phyloP scores from a whole-genome alignment of 2,797 vertebrate species.

The Cyprinella venusta region DNA sequence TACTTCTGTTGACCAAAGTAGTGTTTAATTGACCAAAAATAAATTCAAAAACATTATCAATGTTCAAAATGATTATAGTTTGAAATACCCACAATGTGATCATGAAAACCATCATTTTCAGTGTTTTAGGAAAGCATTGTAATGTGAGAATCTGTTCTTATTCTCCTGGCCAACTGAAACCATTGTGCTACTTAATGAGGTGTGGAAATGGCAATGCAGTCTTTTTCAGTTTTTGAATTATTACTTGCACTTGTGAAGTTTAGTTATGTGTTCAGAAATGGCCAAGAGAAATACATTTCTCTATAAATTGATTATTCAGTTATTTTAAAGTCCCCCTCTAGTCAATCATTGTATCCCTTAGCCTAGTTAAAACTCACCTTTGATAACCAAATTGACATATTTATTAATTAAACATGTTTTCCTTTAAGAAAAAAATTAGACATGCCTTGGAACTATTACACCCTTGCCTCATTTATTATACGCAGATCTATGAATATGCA shows the following conservation, averaged over 20 bases:
- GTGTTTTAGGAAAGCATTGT: not conserved
- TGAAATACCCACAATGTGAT: not conserved
- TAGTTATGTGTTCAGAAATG: not conserved
- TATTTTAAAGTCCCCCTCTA: not conserved
- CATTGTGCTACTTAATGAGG: not conserved
- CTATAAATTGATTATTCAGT: not conserved
- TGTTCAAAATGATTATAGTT: not conserved
- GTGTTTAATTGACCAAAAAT: not conserved
- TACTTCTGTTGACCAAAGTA: not conserved
- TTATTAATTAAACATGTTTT: too few relatives aligned
- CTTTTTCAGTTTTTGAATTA: not conserved
- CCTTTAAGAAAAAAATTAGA: too few relatives aligned
- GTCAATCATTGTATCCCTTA: too few relatives aligned
- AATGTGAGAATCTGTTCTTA: not conserved
- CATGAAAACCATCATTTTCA: not conserved
- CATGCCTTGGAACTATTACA: too few relatives aligned
- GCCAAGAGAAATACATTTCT: not conserved
- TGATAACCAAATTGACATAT: too few relatives aligned
- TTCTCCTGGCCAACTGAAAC: not conserved
- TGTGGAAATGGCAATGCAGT: not conserved
- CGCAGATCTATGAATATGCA: too few relatives aligned
- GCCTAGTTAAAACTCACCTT: too few relatives aligned
- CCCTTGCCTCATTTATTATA: too few relatives aligned
- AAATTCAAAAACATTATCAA: not conserved
- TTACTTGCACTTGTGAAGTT: not conserved